Base-by-base conservation (phyloP, 2,113 vertebrate species). In the Sclerurus mexicanus region DNA sequence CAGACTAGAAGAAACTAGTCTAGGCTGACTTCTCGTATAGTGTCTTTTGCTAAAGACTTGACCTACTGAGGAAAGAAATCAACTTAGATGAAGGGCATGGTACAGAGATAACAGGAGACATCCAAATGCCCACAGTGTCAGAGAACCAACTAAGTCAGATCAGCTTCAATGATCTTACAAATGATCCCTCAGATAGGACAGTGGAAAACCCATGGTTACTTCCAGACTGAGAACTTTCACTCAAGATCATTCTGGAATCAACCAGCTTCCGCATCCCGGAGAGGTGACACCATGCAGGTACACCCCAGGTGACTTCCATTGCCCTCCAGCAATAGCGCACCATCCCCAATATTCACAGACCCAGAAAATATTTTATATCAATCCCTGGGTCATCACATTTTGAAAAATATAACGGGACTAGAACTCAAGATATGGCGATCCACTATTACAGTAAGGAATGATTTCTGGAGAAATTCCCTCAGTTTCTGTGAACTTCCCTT, bases 121-220 rank as follows among this genome's bases (percentile, higher is more conserved):
- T 17, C 1, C 0, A 81, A 66, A 84, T 46, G 6, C 20, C 33
- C 63, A 23, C 22, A 73, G 25, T 8, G 24, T 2, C 25, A 66
- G 30, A 59, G 31, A 71, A 55, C 15, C 25, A 94, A 0, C 30
- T 19, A 66, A 33, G 15, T n/a, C 37, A 90, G 33, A 59, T 44
- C 21, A 55, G n/a, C 31, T 68, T 56, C 76, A 84, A 56, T 44
- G 14, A 52, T 58, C 46, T 44, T 80, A 21, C 3, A 10, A 30
- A 40, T 42, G 53, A 60, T 25, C 19, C 55, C 49, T 60, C 14
- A 16, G 30, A 63, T 4, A 75, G 4, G 22, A 50, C 17, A 49
- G 7, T 25, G 4, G 3, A 1, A 52, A 77, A 78, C 3, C 0
- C 21, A 52, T 7, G 4, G 3, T 35, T 83, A 40, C 14, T 37